A percentile compares a stretch with the other conserved stretches of the same genome.
Conservation (phyloP, 2,888 invertebrate genomes). For the Yponomeuta plumbellus region DNA sequence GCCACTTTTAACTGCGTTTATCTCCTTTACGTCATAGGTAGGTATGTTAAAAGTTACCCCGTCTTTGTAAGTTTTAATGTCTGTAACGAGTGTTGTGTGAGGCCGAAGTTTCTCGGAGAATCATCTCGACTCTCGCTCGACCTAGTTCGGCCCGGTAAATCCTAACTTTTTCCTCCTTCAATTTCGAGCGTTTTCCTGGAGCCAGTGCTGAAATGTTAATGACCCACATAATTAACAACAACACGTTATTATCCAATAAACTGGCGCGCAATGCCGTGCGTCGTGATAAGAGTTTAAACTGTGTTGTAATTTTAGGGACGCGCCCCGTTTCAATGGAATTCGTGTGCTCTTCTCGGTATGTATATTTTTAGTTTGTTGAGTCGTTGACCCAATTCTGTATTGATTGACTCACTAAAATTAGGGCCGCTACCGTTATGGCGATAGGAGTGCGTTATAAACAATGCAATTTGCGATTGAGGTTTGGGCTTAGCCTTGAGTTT, state of each 20-base stretch:
- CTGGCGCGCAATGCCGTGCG: not conserved
- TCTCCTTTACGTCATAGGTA: slow-evolving; percentile 7
- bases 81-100: slow-evolving; percentile 46
- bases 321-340: not conserved
- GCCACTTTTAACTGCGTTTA: slow-evolving; percentile 10
- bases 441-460: not conserved
- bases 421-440: slow-evolving; percentile 4
- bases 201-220: slow-evolving; percentile 49
- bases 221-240: slow-evolving; percentile 46
- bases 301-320: slow-evolving; percentile 4
- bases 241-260: not conserved
- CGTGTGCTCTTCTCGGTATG: not conserved
- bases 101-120: slow-evolving; percentile 36
- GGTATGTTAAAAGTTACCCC: slow-evolving; percentile 5
- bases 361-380: slow-evolving; percentile 1
- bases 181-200: slow-evolving; percentile 46
- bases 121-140: slow-evolving; percentile 42
- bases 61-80: slow-evolving; percentile 29
- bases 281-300: not conserved
- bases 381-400: slow-evolving; percentile 6
- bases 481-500: not conserved
- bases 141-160: slow-evolving; percentile 42
- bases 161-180: slow-evolving; percentile 55
- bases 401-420: slow-evolving; percentile 1
- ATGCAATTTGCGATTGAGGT: not conserved